Base-by-base conservation (phyloP, 2,113 vertebrate genomes). In the Tragelaphus imberbis region DNA sequence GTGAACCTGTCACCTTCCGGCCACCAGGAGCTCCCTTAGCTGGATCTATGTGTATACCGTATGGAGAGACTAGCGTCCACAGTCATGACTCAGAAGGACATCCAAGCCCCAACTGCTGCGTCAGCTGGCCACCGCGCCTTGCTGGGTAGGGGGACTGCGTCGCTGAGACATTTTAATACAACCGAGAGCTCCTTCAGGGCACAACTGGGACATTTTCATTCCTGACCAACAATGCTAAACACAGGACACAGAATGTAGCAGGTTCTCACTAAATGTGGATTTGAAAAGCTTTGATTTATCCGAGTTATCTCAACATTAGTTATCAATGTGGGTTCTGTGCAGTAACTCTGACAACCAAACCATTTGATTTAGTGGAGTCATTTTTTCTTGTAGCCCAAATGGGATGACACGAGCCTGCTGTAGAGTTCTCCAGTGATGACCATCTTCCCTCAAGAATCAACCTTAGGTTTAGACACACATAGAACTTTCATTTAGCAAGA, bases 21-120 rank as follows among this genome's bases (percentile, higher is more conserved):
- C 28, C 79, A 3, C 21, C 58, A 33, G 58, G 58, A 59, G 68
- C 47, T 25, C 88, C 79, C 30, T 51, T 28, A 82, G 30, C 61
- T 13, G 13, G 40, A 19, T 68, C 33, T 14, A 11, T 5, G 59
- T 1, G 0, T 11, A 5, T 8, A 13, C 0, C 9, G 10, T 5
- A 33, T 68, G 21, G 53, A 63, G 8, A 47, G 13, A 21, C 2
- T 28, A 47, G 27, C 3, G 1, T 63, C 27, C 61, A 23, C 6
- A 59, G n/a, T 44, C 36, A 14, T 14, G 36, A 56, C 36, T 65
- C n/a, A 16, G 71, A 87, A 68, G 58, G 80, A 71, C 0, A 2
- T 23, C 33, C n/a, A 5, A 27, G 30, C 65, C 59, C 82, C 40
- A 36, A 8, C 8, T 6, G 51, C 16, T 51, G n/a, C 13, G 15